Percentiles rank a stretch among this genome's conserved stretches.
These are phyloP conservation scores for Phortica magna DNA, from an alignment of 2,888 invertebrate species.

Conservation along the genomic window DNA sequence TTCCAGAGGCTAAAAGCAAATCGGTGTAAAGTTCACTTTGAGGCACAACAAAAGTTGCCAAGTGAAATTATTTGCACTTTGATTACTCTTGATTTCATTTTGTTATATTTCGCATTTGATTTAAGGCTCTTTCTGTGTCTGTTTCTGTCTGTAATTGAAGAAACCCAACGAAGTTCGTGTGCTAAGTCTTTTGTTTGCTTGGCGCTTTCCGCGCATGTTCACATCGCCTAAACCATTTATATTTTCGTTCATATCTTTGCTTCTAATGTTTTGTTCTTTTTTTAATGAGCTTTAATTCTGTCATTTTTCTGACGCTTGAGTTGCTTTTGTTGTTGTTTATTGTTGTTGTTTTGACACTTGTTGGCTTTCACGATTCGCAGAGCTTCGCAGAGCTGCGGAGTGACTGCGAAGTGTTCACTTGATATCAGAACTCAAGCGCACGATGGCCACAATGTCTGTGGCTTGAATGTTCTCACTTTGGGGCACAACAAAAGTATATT, in stretches of 20 bases:
- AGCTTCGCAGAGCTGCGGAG: background rate
- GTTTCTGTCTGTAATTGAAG: background rate
- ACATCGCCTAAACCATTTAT: background rate
- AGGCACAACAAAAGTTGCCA: background rate
- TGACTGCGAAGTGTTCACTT: constrained; percentile 26
- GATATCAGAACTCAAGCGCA: constrained; percentile 14
- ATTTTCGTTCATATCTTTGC: background rate
- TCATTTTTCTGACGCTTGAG: constrained; percentile 40
- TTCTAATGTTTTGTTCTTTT: too few relatives aligned
- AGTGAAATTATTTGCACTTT: background rate
- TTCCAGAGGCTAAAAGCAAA: constrained; percentile 59
- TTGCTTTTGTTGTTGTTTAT: constrained; percentile 36
- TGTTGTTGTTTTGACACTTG: constrained; percentile 43
- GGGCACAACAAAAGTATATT: background rate
- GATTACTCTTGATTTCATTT: too few relatives aligned
- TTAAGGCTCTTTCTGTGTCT: too few relatives aligned
- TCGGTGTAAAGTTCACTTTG: constrained; percentile 54
- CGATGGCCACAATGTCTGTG: background rate
- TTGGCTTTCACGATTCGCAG: background rate
- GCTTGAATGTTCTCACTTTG: too few relatives aligned
- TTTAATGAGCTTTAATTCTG: constrained; percentile 49
- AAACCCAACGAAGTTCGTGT: constrained; percentile 13
- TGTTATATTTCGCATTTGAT: too few relatives aligned
- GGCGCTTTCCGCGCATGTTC: background rate
- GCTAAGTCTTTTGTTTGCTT: constrained; percentile 32